Evolutionary conservation across 2,113 vertebrate genomes (phyloP), one percentile per base, ranked within the genome.

Genomic region (Puffinus mauretanicus): DNA sequence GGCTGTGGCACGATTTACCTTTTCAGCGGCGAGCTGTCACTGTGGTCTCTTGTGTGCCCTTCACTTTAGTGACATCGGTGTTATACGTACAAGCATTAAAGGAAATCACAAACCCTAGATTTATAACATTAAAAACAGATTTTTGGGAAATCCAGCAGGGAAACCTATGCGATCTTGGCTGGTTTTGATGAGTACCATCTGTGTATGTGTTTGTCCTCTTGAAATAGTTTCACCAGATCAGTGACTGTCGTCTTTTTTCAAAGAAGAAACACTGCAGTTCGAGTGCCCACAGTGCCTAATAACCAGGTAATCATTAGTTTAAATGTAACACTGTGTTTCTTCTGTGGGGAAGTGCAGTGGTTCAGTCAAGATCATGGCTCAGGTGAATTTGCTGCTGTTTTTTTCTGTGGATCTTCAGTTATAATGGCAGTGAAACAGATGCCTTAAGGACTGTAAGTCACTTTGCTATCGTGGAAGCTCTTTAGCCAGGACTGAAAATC

Each of bases 71-170:
- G 47, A 47, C 54, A 46, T 4, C 22, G 7, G 6, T 20, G 14
- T 24, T 25, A 8, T 1, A 38, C 7, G 0, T 9, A 16, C 7
- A 13, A 7, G 10, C 9, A 29, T 6, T 25, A 7, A 44, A 52
- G 90, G 19, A 47, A 71, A 60, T 46, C 0, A 2, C 1, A 7
- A 62, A 13, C 4, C 19, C 2, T 27, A 0, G 14, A 6, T 72
- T 91, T 71, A 29, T 79, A 7, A 29, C 4, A 7, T 10, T 58
- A 47, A 38, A 69, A 22, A 6, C 9, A 13, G 7, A 5, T 29
- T 66, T 44, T 38, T 12, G 14, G 15, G 47, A 54, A 76, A 75
- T 67, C 57, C 27, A 1, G 0, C 16, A n/a, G 25, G 49, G 52
- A 90, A 83, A 36, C 15, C 46, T 21, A 2, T 3, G 26, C 25